These are phyloP conservation scores for Drosophila leonis DNA, from an alignment of 2,888 invertebrate species.

Conservation along the genomic window DNA sequence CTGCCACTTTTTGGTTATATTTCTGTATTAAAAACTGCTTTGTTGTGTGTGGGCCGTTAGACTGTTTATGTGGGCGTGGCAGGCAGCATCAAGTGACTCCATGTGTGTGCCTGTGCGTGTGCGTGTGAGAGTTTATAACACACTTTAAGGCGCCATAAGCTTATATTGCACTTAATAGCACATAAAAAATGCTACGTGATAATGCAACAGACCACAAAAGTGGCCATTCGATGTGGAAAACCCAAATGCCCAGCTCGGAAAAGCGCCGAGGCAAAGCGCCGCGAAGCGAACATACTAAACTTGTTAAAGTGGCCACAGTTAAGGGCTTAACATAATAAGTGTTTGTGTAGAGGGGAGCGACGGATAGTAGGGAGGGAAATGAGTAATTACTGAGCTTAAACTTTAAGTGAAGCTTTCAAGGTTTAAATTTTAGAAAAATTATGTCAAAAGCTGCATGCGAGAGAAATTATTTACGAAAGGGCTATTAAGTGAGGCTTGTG, in stretches of 20 bases:
- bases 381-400: slow-evolving; percentile 4
- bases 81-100: slow-evolving; percentile 17
- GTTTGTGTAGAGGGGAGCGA: not conserved
- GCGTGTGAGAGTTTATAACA: slow-evolving; percentile 63
- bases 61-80: slow-evolving; percentile 38
- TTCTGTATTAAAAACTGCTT: slow-evolving; percentile 59
- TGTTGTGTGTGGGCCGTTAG: slow-evolving; percentile 49
- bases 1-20: slow-evolving; percentile 53
- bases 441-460: not conserved
- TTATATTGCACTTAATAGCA: slow-evolving; percentile 81
- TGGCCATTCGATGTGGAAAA: slow-evolving; percentile 57
- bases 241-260: slow-evolving; percentile 26
- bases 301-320: slow-evolving; percentile 37
- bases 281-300: slow-evolving; percentile 12
- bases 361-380: not conserved
- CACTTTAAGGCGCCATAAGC: slow-evolving; percentile 76
- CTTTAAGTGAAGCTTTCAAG: not conserved
- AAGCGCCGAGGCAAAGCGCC: slow-evolving; percentile 12
- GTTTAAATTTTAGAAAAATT: not conserved
- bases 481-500: too few relatives aligned
- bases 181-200: slow-evolving; percentile 76
- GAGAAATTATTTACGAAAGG: not conserved
- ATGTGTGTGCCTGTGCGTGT: slow-evolving; percentile 8
- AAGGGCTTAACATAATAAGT: slow-evolving; percentile 29
- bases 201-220: slow-evolving; percentile 78